A percentile compares a stretch with the other conserved stretches of the same genome.
Conservation (phyloP, 1,140 invertebrate species). For the Anoplophora glabripennis region DNA sequence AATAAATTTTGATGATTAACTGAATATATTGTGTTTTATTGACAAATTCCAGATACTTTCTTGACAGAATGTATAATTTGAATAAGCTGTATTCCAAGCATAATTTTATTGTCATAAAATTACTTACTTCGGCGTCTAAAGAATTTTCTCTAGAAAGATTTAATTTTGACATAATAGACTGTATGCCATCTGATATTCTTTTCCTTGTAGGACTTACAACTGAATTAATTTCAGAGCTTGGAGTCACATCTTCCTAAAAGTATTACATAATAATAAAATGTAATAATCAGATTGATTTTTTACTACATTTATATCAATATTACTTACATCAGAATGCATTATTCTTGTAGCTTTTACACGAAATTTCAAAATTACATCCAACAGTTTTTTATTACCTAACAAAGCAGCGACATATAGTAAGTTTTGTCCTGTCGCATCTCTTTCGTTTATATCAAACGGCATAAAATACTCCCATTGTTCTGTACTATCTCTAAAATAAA, state of each 20-base stretch:
- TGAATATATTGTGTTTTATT: too few species aligned
- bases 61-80: too few species aligned
- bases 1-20: too few species aligned
- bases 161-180: conserved; percentile 80
- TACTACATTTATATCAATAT: not conserved
- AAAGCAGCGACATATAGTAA: conserved; percentile 85
- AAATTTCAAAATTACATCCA: conserved; percentile 76
- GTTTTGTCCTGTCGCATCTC: conserved; percentile 86
- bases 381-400: conserved; percentile 76
- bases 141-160: conserved; percentile 57
- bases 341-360: conserved; percentile 64
- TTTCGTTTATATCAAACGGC: conserved; percentile 86
- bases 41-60: too few species aligned
- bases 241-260: conserved; percentile 46
- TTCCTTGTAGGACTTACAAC: conserved; percentile 62
- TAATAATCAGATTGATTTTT: not conserved
- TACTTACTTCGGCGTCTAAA: conserved; percentile 37
- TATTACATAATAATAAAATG: conserved; percentile 8
- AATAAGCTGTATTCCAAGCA: too few species aligned
- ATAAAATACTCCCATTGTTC: conserved; percentile 80
- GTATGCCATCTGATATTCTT: conserved; percentile 82
- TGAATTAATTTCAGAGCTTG: conserved; percentile 45
- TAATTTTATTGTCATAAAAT: not conserved
- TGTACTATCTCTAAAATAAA: conserved; percentile 60
- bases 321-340: conserved; percentile 30